Conservation (phyloP, 2,888 invertebrate species). For the Mimumesa dahlbomi region DNA sequence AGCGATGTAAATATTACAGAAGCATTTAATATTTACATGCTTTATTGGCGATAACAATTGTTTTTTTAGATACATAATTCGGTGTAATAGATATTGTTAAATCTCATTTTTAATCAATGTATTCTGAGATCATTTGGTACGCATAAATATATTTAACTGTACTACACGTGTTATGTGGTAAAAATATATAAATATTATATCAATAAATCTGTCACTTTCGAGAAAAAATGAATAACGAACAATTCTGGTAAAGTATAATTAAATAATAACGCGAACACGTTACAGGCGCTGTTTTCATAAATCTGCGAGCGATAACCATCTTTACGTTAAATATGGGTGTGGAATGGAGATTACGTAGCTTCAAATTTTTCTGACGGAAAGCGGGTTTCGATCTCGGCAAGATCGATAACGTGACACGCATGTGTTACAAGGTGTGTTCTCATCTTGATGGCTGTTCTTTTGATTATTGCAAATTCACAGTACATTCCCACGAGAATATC, state of each 20-base stretch:
- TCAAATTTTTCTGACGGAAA: neutral
- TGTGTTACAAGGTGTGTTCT: neutral
- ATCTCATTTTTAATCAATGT: too few species aligned
- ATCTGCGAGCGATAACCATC: neutral
- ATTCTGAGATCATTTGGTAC: too few species aligned
- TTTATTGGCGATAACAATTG: too few species aligned
- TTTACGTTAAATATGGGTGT: neutral
- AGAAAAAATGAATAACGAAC: too few species aligned
- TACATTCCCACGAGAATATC: neutral
- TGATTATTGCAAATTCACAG: neutral
- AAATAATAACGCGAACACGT: neutral
- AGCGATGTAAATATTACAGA: too few species aligned
- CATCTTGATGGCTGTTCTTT: neutral
- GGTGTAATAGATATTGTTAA: too few species aligned
- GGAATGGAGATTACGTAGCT: neutral
- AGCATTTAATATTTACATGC: too few species aligned
- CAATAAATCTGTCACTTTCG: too few species aligned
- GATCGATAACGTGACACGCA: slow-evolving; percentile 19
- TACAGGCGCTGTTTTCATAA: neutral
- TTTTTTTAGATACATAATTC: too few species aligned
- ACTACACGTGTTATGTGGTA: too few species aligned
- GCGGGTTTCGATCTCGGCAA: neutral
- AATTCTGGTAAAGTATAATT: neutral
- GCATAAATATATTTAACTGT: too few species aligned
- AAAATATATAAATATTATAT: too few species aligned